These are phyloP conservation scores for Emmelina monodactyla DNA, from an alignment of 2,888 invertebrate genomes.

Conservation along the genomic window DNA sequence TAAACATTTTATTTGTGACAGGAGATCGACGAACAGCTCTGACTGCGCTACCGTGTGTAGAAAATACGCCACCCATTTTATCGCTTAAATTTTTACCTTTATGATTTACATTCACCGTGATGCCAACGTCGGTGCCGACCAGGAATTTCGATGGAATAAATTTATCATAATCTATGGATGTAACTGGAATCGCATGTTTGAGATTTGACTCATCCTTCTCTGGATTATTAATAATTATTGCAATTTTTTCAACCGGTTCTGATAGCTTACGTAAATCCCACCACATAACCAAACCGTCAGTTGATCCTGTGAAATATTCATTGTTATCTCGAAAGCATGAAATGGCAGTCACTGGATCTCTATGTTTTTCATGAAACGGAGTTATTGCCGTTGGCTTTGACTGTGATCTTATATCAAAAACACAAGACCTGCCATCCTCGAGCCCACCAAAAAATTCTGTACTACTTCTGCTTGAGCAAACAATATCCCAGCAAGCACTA, in stretches of 20 bases:
- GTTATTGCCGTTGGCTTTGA: constrained; percentile 75
- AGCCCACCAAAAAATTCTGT: constrained; percentile 35
- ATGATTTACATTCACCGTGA: constrained; percentile 68
- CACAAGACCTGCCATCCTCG: constrained; percentile 33
- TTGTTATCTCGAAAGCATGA: too few relatives aligned
- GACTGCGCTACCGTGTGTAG: constrained; percentile 66
- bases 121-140: constrained; percentile 38
- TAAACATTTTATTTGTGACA: constrained; percentile 70
- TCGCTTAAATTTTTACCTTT: constrained; percentile 71
- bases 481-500: too few relatives aligned
- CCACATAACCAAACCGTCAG: constrained; percentile 69
- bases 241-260: constrained; percentile 62
- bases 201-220: too few relatives aligned
- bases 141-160: constrained; percentile 68
- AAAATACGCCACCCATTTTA: constrained; percentile 62
- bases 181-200: too few relatives aligned
- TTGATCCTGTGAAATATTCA: constrained; percentile 68
- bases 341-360: constrained; percentile 63
- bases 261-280: constrained; percentile 72
- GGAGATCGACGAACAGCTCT: constrained; percentile 70
- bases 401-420: constrained; percentile 78
- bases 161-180: constrained; percentile 71
- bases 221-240: constrained; percentile 66
- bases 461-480: too few relatives aligned
- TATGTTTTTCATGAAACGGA: constrained; percentile 33